Base-by-base conservation (phyloP, 2,113 vertebrate genomes). In the Scopus umbretta region DNA sequence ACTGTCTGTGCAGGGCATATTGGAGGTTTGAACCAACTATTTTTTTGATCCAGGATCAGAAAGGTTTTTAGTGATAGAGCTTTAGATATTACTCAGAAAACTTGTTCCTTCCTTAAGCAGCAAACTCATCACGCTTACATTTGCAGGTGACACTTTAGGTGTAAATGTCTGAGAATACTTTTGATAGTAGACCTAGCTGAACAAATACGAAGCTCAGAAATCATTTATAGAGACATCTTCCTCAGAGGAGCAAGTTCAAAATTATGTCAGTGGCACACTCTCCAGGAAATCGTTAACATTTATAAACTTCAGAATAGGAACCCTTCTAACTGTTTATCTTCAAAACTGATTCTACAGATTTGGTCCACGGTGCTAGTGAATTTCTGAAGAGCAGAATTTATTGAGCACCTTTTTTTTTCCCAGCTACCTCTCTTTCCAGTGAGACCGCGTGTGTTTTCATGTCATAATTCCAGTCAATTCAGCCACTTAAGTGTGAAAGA, bases 71-170 rank as follows among this genome's bases (percentile, higher is more conserved):
- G 59, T 53, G 59, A 80, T 45, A 92, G 40, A 62, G 16, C 71
- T 85, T 92, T 59, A 65, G 45, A 9, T 71, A 73, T 13, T 70
- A 55, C 38, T 50, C 45, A 78, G 63, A 78, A 74, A 86, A 92
- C 27, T 45, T 11, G 0, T 85, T 65, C 32, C 71, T 86, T 92
- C 58, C 40, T 73, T 78, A 53, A 80, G 74, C n/a, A 80, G 70
- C 43, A 82, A 93, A 72, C 34, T 75, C 30, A 45, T 73, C 34
- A n/a, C 1, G 7, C 40, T 94, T 94, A 75, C 55, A 70, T 88
- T 94, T 78, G 36, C 86, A 84, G 86, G 55, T 94, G 88, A 80
- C 92, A 84, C 94, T 95, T 91, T 70, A 62, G 42, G 63, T 94
- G 59, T 86, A 91, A 94, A 89, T 91, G 63, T 91, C 81, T 90